Evolutionary conservation across 2,797 vertebrate species (phyloP), one percentile per base, ranked within the genome.

Genomic region (Gallinago stenura): DNA sequence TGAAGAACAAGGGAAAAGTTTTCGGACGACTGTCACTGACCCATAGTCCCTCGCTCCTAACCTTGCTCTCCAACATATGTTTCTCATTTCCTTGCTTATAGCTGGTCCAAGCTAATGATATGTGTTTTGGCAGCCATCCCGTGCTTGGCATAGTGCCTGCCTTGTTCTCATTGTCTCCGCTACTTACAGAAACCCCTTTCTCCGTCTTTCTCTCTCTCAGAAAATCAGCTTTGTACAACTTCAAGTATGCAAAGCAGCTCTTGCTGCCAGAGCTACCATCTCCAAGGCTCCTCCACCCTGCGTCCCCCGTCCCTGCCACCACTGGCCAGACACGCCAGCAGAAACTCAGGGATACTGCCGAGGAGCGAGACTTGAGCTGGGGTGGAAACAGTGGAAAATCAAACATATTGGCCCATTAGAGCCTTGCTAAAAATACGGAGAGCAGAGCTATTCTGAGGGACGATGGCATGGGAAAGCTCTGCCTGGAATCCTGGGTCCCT

Each of bases 391-490:
- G 98, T 99, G 99, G 99, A 99, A 99, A 99, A 98, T 98, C 99
- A 99, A 99, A 99, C 99, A 99, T 99, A 98, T 98, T 97, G 99
- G 98, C 98, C 98, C 98, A 99, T 99, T 98, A 98, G 97, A 97
- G 97, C 98, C 97, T 95, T 97, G 98, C 99, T 99, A 99, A 99
- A 99, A 99, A 99, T 99, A 99, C 97, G 97, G 98, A 77, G 98
- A 96, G 98, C 98, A 94, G 97, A 87, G 95, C 98, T 99, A 98
- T 98, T 99, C 99, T 98, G 98, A 99, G 98, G 98, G 98, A 98
- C 97, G 98, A 97, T 99, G 99, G 98, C 99, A 99, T 99, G 99
- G 99, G 99, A 99, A 99, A 99, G 98, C 98, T 98, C 92, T 97
- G 97, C 95, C 95, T 98, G 98, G 98, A 98, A 98, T 98, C 98